Base-by-base conservation (phyloP, 2,888 invertebrate genomes). In the Pachydiplax longipennis region DNA sequence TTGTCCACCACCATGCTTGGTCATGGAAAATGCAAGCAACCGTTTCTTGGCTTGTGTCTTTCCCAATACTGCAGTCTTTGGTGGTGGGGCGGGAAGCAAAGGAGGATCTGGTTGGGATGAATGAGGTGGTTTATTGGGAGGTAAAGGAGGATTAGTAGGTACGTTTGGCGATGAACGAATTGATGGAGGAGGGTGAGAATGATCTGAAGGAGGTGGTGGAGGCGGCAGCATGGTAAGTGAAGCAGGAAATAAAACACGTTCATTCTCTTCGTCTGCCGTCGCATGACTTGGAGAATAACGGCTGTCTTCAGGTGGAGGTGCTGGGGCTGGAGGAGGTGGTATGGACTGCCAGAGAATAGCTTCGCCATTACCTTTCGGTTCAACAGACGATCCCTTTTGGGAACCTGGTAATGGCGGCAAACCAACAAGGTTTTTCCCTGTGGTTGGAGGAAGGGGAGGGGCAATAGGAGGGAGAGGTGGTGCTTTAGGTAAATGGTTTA, bases 11-110 rank as follows among this genome's bases (percentile, higher is more conserved):
- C 92, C 93, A 90, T 93, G 92, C 91, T 93, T 93, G 0, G 93
- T 92, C 91, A 93, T 92, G 35, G 94, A 93, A 92, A 94, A 94
- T n/a, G 94, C 94, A 83, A 93, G 92, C 5, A 94, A 92, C 37
- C 94, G 92, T 91, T 94, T 94, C 92, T 94, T 94, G 10, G 94
- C 94, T 91, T 93, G 93, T 35, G 93, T 93, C 92, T 93, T 94
- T 4, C 94, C 93, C 25, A 94, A 92, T 8, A 94, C 93, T 91
- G 91, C 65, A 18, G 81, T 91, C 61, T 91, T 91, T 12, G 91
- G 83, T 6, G 83, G 65, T 6, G 80, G 82, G 12, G 58, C 31
- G 8, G 80, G 61, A 3, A 48, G 25, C 15, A 83, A 58, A n/a
- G 61, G 65, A 5, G 83, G 91, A 13, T 37, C 40, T 10, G 87